A percentile compares a stretch with the other conserved stretches of the same genome.
Evolutionary conservation across 2,888 invertebrate genomes (phyloP).

Genomic region (Cantharis rufa): DNA sequence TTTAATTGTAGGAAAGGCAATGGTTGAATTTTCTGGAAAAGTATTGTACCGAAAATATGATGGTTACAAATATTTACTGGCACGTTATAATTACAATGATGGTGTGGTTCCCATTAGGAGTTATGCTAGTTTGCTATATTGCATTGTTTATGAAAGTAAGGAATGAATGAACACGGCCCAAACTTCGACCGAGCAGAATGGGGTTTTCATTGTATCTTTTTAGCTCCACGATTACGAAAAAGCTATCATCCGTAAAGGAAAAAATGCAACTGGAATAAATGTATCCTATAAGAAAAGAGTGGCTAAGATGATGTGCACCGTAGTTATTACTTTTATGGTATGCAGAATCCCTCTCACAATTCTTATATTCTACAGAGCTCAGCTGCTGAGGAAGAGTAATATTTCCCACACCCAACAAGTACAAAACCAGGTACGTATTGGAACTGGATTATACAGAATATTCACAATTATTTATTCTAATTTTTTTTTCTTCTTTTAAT

Average conservation of each 20-base stretch:
- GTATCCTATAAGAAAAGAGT: constrained; percentile 71
- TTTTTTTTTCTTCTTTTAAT: too few species aligned
- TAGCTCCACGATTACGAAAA: constrained; percentile 69
- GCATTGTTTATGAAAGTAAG: constrained; percentile 70
- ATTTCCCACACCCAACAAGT: constrained; percentile 46
- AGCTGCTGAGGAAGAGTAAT: constrained; percentile 52
- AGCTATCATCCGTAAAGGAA: constrained; percentile 64
- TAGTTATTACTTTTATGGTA: constrained; percentile 68
- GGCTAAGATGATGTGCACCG: constrained; percentile 70
- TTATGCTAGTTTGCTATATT: constrained; percentile 75
- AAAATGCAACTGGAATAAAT: constrained; percentile 55
- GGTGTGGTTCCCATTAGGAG: constrained; percentile 76
- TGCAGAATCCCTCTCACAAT: constrained; percentile 78
- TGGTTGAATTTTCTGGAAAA: constrained; percentile 79
- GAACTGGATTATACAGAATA: too few species aligned
- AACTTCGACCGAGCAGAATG: too few species aligned
- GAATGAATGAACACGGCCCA: not conserved
- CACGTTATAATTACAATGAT: constrained; percentile 73
- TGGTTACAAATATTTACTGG: constrained; percentile 74
- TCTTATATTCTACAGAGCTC: constrained; percentile 67
- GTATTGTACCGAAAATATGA: constrained; percentile 73
- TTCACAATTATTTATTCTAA: too few species aligned
- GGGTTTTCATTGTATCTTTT: constrained; percentile 48
- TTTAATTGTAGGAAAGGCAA: constrained; percentile 64
- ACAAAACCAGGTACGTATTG: constrained; percentile 51